Evolutionary conservation across 2,888 invertebrate species (phyloP).

Genomic region (Serripes groenlandicus): DNA sequence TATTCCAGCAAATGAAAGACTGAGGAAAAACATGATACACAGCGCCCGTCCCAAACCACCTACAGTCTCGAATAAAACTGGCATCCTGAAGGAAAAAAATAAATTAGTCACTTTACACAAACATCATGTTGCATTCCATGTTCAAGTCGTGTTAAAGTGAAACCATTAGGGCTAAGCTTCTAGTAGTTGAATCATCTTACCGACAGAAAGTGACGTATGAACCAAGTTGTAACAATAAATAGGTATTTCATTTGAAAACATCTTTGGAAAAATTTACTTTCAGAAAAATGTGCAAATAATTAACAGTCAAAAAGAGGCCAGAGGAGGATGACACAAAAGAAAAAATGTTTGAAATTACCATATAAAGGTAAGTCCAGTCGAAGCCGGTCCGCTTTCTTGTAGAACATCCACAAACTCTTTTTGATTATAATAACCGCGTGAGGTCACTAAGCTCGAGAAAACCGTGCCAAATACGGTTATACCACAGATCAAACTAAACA

Average conservation of each 20-base stretch:
- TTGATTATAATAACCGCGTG: constrained; percentile 59
- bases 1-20: constrained; percentile 81
- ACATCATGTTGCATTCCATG: too few relatives aligned
- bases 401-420: constrained; percentile 76
- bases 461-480: constrained; percentile 82
- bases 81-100: constrained; percentile 74
- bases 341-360: constrained; percentile 70
- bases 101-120: background rate
- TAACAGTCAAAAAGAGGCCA: too few relatives aligned
- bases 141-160: too few relatives aligned
- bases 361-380: constrained; percentile 84
- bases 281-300: too few relatives aligned
- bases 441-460: constrained; percentile 76
- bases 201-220: too few relatives aligned
- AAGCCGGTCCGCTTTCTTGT: constrained; percentile 81
- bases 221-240: too few relatives aligned
- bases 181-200: too few relatives aligned
- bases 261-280: too few relatives aligned
- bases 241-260: too few relatives aligned
- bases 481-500: constrained; percentile 79
- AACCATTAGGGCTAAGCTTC: too few relatives aligned
- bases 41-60: constrained; percentile 79
- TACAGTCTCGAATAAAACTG: constrained; percentile 78
- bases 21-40: constrained; percentile 79
- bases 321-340: background rate